Conservation (phyloP, 2,888 invertebrate species). For the Tenodera sinensis region DNA sequence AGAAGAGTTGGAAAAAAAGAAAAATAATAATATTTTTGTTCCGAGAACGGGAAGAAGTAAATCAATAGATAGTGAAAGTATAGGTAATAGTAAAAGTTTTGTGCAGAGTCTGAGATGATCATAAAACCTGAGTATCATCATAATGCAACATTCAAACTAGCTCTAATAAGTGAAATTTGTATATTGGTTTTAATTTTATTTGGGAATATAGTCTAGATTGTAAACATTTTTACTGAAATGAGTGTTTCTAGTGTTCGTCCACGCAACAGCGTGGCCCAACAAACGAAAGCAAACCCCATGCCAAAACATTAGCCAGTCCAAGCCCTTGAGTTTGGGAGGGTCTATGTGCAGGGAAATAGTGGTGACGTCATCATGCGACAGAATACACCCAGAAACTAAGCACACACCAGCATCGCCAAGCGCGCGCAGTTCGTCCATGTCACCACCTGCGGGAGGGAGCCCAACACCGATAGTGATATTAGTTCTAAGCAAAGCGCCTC, state of each 20-base stretch:
- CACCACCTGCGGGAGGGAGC: neutral
- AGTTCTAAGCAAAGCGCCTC: neutral
- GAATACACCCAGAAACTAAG: constrained; percentile 8
- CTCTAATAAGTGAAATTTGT: neutral
- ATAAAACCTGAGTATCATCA: neutral
- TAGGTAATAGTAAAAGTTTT: neutral
- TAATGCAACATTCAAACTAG: neutral
- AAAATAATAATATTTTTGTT: constrained; percentile 4
- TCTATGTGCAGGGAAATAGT: constrained; percentile 31
- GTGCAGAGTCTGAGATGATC: neutral
- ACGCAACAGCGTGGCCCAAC: neutral
- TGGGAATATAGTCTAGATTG: neutral
- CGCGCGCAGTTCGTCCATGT: constrained; percentile 5
- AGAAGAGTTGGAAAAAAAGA: constrained; percentile 1
- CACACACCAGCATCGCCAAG: neutral
- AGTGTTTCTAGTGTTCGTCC: neutral
- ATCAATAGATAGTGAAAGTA: constrained; percentile 3
- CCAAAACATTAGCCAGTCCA: constrained; percentile 15
- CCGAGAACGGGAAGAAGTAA: constrained; percentile 15
- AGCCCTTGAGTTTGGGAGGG: neutral
- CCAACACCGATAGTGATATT: neutral
- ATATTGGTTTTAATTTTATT: neutral
- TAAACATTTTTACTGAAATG: neutral
- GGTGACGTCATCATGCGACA: constrained; percentile 17
- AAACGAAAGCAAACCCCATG: constrained; percentile 6